Conservation (phyloP, 2,113 vertebrate species). For the Microtus oregoni region DNA sequence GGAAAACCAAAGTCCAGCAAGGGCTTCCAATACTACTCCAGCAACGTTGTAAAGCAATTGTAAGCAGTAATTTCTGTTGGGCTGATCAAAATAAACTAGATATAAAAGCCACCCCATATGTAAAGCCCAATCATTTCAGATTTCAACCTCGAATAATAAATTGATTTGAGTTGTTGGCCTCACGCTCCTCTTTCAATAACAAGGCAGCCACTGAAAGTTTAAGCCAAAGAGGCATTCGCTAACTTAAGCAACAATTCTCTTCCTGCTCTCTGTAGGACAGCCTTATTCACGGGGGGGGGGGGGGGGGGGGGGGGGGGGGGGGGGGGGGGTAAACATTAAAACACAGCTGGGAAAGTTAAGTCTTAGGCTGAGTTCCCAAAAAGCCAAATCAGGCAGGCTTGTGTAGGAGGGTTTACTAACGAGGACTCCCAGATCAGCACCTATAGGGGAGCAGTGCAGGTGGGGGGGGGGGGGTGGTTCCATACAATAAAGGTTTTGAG, state of each 20-base stretch:
- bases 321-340: background rate
- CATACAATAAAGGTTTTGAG: no score
- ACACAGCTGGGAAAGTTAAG: background rate
- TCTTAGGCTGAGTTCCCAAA: background rate
- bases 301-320: no score
- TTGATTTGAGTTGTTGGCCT: background rate
- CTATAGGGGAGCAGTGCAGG: background rate
- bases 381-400: background rate
- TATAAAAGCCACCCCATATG: background rate
- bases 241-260: background rate
- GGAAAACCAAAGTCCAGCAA: background rate
- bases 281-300: background rate
- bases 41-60: background rate
- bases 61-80: background rate
- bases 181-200: conserved; percentile 16
- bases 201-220: background rate
- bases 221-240: background rate
- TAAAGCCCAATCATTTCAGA: background rate
- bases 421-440: background rate
- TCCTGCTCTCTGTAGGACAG: background rate
- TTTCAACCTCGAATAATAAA: background rate
- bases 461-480: no score
- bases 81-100: background rate
- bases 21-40: background rate
- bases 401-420: background rate